Base-by-base conservation (phyloP, 2,888 invertebrate species). In the Sisyra terminalis region DNA sequence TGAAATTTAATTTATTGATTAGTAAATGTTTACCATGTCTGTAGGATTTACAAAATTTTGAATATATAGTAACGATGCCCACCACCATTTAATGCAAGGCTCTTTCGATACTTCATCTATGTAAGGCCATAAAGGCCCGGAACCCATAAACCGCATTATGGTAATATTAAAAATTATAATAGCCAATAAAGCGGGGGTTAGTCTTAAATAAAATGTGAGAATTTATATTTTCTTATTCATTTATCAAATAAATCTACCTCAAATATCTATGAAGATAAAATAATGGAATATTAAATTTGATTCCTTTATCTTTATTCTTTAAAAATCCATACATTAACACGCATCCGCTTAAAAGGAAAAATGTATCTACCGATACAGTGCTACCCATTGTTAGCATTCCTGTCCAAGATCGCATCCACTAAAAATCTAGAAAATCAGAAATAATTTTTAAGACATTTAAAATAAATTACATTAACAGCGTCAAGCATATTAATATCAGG, bases 331-430 rank as follows among this genome's bases (percentile, higher is more conserved):
- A 69, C 2, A 70, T 63, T 44, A 68, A 65, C 1, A 78, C 56
- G 32, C 77, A 55, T 3, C 77, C 77, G 49, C 74, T 73, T 49
- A 77, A 55, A 15, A 71, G 56, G 51, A 78, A 74, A 55, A 78
- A 78, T 0, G 75, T 73, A 45, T 78, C 78, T 1, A 77, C 76
- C 1, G 71, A 64, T 6, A 71, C 59, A 0, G 70, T 49, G 49
- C 59, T 70, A 54, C 70, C 50, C 55, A 64, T 50, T 36, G 54
- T 48, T n/a, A 24, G 7, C 24, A 24, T 24, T 24, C 24, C 24
- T 24, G 7, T 7, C 24, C 24, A 24, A 24, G 24, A 24, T 5
- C 7, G 24, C 24, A 24, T 24, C 24, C 24, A 24, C 24, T 24
- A 24, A 24, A 24, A 24, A 24, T 24, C 7, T 5, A 24, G 7